Base-by-base conservation (phyloP, 2,888 invertebrate species). In the Apamea epomidion region DNA sequence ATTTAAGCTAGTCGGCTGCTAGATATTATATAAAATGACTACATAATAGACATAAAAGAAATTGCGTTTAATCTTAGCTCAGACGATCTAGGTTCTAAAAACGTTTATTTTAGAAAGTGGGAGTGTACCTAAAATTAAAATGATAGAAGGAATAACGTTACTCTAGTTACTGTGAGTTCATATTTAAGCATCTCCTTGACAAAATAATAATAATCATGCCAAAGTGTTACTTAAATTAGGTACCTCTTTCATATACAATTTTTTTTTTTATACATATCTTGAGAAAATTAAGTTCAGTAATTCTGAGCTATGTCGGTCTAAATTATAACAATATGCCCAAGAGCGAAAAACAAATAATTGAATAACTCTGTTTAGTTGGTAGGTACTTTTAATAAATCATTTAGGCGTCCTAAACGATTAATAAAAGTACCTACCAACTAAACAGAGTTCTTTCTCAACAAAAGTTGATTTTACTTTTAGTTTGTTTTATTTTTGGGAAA, bases 281-380 rank as follows among this genome's bases (percentile, higher is more conserved):
- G 21, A 45, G 18, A 10, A 45, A 32, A 67, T 76, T 76, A 2
- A 58, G 16, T 58, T 76, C 16, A 16, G 21, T 16, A 1, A 32
- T 58, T 16, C 12, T 58, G 16, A 37, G 58, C 45, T 48, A 37
- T 25, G 21, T n/a, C 65, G 58, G n/a, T 3, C 18, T 67, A 37
- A 48, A 76, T 67, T 67, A 48, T 67, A 37, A 78, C 45, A 58
- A 45, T 45, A 32, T 48, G 5, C 21, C 45, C 32, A 32, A 10
- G n/a, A 67, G 67, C 65, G 16, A 16, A 67, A 65, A 25, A 76
- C 1, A 76, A 76, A 67, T 54, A 67, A 58, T 58, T 58, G 18
- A 12, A 58, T 37, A 29, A 67, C 45, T 76, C 45, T n/a, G 29
- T 65, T 51, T 3, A 54, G 29, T 78, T 18, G 2, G n/a, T 51